phyloP scores from a whole-genome alignment of 2,113 vertebrate genomes.

The Cyphomyrus discorhynchus region DNA sequence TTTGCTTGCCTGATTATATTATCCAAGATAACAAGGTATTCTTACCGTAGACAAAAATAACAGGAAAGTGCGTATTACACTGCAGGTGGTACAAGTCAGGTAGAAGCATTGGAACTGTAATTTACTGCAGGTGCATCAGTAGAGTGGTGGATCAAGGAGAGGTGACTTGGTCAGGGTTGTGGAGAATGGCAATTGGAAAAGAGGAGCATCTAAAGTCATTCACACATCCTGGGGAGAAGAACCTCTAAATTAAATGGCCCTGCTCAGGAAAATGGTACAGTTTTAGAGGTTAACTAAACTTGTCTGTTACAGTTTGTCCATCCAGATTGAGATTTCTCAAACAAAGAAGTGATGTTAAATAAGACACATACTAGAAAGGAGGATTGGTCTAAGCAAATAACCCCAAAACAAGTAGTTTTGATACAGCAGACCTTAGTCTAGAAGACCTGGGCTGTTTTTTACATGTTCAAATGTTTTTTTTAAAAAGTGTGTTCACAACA shows the following conservation, averaged over 20 bases:
- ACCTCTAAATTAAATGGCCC: background rate
- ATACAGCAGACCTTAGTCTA: background rate
- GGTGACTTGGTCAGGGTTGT: background rate
- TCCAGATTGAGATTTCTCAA: background rate
- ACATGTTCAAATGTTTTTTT: background rate
- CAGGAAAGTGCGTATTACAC: background rate
- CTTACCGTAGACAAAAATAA: background rate
- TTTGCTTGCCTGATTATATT: background rate
- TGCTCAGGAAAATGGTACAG: background rate
- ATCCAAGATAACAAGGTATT: no score
- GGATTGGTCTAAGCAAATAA: background rate
- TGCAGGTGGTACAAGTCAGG: background rate
- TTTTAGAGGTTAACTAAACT: background rate
- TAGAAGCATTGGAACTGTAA: background rate
- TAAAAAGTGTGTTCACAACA: background rate
- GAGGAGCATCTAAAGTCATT: background rate
- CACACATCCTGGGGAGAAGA: background rate
- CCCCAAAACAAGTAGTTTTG: background rate
- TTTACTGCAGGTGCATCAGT: background rate
- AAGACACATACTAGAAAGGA: background rate
- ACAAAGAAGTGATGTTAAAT: background rate
- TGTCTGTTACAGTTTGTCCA: background rate
- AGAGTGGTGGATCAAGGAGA: background rate
- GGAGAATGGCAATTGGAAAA: background rate
- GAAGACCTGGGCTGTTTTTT: background rate